Conservation (phyloP, 1,140 invertebrate genomes). For the Adoxophyes honmai region DNA sequence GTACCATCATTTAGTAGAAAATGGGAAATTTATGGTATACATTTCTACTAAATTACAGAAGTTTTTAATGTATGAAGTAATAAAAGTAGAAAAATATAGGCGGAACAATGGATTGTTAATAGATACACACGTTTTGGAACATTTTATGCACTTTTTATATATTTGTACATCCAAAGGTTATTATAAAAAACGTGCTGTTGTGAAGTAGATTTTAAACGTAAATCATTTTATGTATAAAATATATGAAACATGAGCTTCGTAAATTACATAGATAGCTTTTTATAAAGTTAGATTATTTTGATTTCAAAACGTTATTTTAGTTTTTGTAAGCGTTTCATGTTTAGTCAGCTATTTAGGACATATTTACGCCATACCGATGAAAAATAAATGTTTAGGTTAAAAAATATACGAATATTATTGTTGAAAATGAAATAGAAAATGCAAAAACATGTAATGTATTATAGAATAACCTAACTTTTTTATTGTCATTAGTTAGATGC, state of each 20-base stretch:
- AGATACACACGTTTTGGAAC: slow-evolving; percentile 64
- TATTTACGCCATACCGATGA: neutral
- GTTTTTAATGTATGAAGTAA: neutral
- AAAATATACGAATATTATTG: slow-evolving; percentile 4
- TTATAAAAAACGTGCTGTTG: slow-evolving; percentile 60
- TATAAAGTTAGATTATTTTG: slow-evolving; percentile 18
- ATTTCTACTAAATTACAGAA: too few species aligned
- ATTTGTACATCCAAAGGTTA: slow-evolving; percentile 60
- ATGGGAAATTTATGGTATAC: too few species aligned
- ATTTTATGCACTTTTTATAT: slow-evolving; percentile 74
- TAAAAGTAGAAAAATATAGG: slow-evolving; percentile 12
- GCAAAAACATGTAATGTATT: too few species aligned
- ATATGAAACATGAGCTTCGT: slow-evolving; percentile 45
- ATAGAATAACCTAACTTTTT: too few species aligned
- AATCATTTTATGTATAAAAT: slow-evolving; percentile 21
- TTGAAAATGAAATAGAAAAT: neutral
- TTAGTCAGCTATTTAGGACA: slow-evolving; percentile 9
- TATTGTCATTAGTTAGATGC: too few species aligned
- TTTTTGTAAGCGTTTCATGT: slow-evolving; percentile 8
- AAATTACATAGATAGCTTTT: slow-evolving; percentile 43
- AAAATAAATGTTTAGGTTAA: neutral
- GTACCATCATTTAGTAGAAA: too few species aligned
- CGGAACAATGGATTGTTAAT: slow-evolving; percentile 44
- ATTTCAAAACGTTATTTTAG: neutral
- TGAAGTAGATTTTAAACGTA: slow-evolving; percentile 33